phyloP scores from a whole-genome alignment of 2,888 invertebrate genomes.

The Megastigmus dorsalis region DNA sequence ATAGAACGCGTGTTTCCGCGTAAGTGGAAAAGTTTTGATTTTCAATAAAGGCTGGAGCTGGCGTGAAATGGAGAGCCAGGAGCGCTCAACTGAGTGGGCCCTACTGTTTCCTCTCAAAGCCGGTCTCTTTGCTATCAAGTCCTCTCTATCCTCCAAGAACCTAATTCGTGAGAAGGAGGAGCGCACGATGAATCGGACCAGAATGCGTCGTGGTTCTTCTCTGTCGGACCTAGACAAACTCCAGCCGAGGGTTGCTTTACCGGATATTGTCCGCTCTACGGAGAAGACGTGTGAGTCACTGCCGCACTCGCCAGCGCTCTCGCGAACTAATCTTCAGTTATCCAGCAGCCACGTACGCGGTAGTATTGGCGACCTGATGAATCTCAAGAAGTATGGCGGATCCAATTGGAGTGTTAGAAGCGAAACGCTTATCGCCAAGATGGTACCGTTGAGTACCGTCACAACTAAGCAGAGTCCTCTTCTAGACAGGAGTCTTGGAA shows the following conservation, averaged over 20 bases:
- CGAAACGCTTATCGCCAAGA: constrained; percentile 83
- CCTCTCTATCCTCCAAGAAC: constrained; percentile 71
- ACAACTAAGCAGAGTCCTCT: constrained; percentile 77
- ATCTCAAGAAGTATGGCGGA: constrained; percentile 82
- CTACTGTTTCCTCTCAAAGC: constrained; percentile 78
- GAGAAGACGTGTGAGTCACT: constrained; percentile 74
- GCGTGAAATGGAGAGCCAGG: constrained; percentile 70
- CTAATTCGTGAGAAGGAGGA: constrained; percentile 63
- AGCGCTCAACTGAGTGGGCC: constrained; percentile 78
- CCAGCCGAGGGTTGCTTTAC: constrained; percentile 65
- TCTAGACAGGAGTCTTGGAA: constrained; percentile 64
- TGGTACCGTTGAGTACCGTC: constrained; percentile 85
- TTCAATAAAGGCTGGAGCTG: no score
- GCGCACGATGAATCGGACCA: constrained; percentile 58
- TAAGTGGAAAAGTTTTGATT: no score
- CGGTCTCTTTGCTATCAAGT: constrained; percentile 77
- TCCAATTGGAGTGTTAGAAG: constrained; percentile 83
- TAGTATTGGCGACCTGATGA: constrained; percentile 88
- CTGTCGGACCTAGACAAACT: constrained; percentile 84
- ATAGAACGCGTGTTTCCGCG: no score
- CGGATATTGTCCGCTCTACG: constrained; percentile 76
- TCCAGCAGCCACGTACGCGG: constrained; percentile 73
- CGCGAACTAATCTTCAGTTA: constrained; percentile 73
- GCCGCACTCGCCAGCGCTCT: constrained; percentile 77
- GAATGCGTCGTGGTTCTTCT: constrained; percentile 83